These are phyloP conservation scores for Nipponacmea schrenckii DNA, from an alignment of 2,888 invertebrate species.

Conservation along the genomic window DNA sequence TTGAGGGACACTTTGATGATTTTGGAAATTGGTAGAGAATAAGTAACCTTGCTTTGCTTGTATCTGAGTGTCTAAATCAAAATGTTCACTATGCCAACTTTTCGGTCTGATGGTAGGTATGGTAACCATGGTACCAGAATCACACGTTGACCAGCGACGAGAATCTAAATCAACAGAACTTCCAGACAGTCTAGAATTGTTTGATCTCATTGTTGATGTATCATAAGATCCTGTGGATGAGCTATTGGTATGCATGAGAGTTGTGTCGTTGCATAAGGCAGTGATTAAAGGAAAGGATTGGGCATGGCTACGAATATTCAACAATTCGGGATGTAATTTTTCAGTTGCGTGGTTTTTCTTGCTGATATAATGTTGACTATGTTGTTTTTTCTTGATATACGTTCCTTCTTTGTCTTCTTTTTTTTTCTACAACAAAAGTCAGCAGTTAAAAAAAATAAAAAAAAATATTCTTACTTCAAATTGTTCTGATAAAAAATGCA, in stretches of 20 bases:
- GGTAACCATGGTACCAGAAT: constrained; percentile 43
- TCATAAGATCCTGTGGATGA: constrained; percentile 47
- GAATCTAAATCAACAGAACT: constrained; percentile 52
- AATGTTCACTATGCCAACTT: constrained; percentile 63
- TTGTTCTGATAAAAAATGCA: no score
- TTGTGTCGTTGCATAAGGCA: constrained; percentile 91
- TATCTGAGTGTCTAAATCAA: constrained; percentile 56
- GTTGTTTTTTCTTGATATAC: neutral
- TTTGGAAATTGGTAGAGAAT: constrained; percentile 30
- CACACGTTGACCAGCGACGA: constrained; percentile 53
- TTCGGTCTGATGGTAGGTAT: constrained; percentile 49
- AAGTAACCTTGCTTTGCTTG: constrained; percentile 17
- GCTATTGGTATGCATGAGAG: constrained; percentile 71
- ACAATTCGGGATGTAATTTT: constrained; percentile 57
- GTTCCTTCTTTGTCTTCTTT: constrained; percentile 8
- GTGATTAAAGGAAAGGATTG: constrained; percentile 83
- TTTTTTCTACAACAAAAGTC: no score
- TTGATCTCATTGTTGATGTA: constrained; percentile 51
- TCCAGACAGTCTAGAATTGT: constrained; percentile 49
- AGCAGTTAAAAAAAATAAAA: no score
- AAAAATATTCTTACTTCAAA: no score
- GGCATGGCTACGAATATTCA: constrained; percentile 54
- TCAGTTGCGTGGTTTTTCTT: constrained; percentile 32
- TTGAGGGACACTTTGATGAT: constrained; percentile 57
- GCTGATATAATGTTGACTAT: constrained; percentile 1